phyloP scores from a whole-genome alignment of 2,113 vertebrate species.

The Xenopus laevis region DNA sequence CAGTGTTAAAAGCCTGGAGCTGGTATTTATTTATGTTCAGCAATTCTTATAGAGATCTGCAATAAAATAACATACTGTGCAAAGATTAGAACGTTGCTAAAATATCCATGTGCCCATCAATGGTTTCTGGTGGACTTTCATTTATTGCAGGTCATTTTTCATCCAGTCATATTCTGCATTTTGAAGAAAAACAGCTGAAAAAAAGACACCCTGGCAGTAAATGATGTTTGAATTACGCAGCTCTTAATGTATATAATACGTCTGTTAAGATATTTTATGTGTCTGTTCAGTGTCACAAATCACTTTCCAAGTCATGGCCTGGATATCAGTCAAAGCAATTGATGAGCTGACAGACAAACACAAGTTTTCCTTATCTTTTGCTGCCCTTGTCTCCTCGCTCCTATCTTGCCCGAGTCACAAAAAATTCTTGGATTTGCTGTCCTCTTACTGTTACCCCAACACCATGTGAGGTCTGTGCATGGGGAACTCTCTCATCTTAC shows the following conservation, averaged over 20 bases:
- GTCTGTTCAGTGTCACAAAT: slow-evolving; percentile 36
- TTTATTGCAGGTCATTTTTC: neutral
- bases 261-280: slow-evolving; percentile 11
- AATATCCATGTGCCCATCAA: neutral
- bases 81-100: neutral
- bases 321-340: slow-evolving; percentile 25
- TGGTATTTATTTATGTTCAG: neutral
- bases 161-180: neutral
- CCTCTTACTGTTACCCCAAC: neutral
- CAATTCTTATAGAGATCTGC: neutral
- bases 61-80: neutral
- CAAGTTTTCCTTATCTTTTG: slow-evolving; percentile 30
- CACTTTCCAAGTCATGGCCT: slow-evolving; percentile 34
- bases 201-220: slow-evolving; percentile 4
- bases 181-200: neutral
- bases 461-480: slow-evolving; percentile 12
- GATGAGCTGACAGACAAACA: slow-evolving; percentile 36
- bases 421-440: slow-evolving; percentile 3
- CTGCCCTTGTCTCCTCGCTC: slow-evolving; percentile 9
- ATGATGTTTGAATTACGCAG: neutral
- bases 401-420: slow-evolving; percentile 21
- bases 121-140: neutral
- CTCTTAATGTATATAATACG: slow-evolving; percentile 11
- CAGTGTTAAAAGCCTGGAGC: neutral
- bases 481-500: neutral